Base-by-base conservation (phyloP, 2,888 invertebrate species). In the Parnassius apollo region DNA sequence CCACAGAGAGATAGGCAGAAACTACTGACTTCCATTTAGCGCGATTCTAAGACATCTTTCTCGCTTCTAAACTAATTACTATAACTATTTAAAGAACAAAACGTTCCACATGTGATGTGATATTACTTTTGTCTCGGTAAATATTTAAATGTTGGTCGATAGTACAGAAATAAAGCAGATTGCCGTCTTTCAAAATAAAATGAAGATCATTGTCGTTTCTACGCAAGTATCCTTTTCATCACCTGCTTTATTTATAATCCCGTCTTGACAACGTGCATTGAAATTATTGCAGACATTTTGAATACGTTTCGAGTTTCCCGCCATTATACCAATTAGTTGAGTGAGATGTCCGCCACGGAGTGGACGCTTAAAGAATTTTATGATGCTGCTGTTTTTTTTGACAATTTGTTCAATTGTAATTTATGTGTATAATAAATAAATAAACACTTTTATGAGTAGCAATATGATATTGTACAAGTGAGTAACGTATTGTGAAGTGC, bases 301-400 rank as follows among this genome's bases (percentile, higher is more conserved):
- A 79, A 76, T 74, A 71, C 78, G 77, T 82, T 86, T 83, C 76
- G 80, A 81, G 78, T 85, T 88, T 86, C 86, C 87, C 85, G 84
- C 89, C 85, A 89, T 90, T 89, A 88, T 62, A 82, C 72, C 88
- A 89, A 91, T 91, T 91, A 91, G 91, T 91, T 90, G 91, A 91
- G 87, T 90, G 90, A 91, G 88, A 90, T 87, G 88, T 91, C 91
- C 90, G 87, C 82, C 66, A 69, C 73, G 61, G 81, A 70, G 78
- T 80, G 86, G 86, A 86, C 88, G 89, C 74, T 76, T 75, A 74
- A 80, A 73, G 73, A 75, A 77, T 85, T 88, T 87, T 87, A 87
- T 84, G 82, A 68, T 75, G 73, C 68, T 75, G 73, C 68, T 73
- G 74, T 81, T 62, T 54, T 52, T 46, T 46, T 50, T 9, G 18